Evolutionary conservation across 2,797 vertebrate species (phyloP).

Genomic region (Gallirallus australis): DNA sequence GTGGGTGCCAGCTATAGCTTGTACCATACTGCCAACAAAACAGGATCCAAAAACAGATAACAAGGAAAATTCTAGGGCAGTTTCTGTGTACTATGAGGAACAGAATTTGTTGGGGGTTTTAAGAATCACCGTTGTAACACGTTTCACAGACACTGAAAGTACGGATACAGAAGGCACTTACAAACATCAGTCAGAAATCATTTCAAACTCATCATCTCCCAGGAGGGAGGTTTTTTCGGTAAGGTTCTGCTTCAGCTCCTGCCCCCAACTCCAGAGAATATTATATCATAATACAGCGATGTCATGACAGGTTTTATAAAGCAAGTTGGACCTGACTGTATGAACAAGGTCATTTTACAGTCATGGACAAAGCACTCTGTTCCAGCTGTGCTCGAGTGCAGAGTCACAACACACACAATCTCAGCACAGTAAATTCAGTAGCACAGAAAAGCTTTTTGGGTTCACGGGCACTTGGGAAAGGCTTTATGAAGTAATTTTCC

Average conservation of each 20-base stretch:
- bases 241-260: neutral
- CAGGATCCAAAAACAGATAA: conserved; percentile 23
- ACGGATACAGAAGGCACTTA: neutral
- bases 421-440: neutral
- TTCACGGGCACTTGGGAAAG: neutral
- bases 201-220: neutral
- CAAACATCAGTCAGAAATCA: neutral
- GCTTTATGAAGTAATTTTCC: neutral
- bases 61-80: conserved; percentile 25
- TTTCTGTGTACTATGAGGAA: neutral
- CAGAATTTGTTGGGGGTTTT: neutral
- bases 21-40: conserved; percentile 11
- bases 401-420: neutral
- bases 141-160: neutral
- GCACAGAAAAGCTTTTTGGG: neutral
- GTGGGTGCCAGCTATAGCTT: conserved; percentile 42
- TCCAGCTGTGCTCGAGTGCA: neutral
- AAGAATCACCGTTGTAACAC: neutral
- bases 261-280: neutral
- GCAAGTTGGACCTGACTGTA: neutral
- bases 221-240: neutral
- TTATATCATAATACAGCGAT: neutral
- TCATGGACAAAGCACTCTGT: neutral
- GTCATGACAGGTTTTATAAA: neutral
- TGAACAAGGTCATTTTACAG: neutral